Evolutionary conservation across 2,113 vertebrate species (phyloP).

Genomic region (Rhinoderma darwinii): DNA sequence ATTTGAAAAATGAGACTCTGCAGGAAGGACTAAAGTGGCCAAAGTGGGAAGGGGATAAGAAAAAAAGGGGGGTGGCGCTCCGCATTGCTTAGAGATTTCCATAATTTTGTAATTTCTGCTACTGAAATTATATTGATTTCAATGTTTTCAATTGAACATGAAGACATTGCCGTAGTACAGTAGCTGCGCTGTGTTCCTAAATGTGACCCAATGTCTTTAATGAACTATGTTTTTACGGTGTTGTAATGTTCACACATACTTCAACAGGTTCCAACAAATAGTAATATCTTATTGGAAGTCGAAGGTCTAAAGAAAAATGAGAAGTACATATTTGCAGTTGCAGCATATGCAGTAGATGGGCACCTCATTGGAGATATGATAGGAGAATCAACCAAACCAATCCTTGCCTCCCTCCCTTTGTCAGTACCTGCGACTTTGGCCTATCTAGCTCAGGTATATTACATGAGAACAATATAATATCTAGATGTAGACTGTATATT

Average conservation of each 20-base stretch:
- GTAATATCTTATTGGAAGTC: constrained; percentile 78
- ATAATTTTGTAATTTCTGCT: neutral
- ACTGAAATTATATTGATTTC: neutral
- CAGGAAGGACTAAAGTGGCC: too few species aligned
- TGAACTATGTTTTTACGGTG: neutral
- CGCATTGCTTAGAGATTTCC: too few species aligned
- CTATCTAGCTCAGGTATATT: constrained; percentile 84
- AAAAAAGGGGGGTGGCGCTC: too few species aligned
- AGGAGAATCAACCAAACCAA: constrained; percentile 82
- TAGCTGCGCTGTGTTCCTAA: too few species aligned
- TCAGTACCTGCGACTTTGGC: constrained; percentile 81
- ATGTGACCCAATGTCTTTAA: neutral
- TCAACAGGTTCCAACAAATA: constrained; percentile 81
- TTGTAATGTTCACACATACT: neutral
- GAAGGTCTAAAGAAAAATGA: constrained; percentile 85
- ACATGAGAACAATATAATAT: neutral
- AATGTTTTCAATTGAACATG: too few species aligned
- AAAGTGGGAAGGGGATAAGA: too few species aligned
- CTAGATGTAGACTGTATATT: neutral
- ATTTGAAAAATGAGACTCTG: too few species aligned
- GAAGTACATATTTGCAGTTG: constrained; percentile 90
- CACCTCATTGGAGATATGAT: constrained; percentile 80
- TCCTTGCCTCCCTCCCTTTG: constrained; percentile 84
- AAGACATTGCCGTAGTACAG: too few species aligned
- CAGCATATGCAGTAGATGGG: constrained; percentile 84